Evolutionary conservation across 2,113 vertebrate genomes (phyloP).

Genomic region (Percopsis transmontana): DNA sequence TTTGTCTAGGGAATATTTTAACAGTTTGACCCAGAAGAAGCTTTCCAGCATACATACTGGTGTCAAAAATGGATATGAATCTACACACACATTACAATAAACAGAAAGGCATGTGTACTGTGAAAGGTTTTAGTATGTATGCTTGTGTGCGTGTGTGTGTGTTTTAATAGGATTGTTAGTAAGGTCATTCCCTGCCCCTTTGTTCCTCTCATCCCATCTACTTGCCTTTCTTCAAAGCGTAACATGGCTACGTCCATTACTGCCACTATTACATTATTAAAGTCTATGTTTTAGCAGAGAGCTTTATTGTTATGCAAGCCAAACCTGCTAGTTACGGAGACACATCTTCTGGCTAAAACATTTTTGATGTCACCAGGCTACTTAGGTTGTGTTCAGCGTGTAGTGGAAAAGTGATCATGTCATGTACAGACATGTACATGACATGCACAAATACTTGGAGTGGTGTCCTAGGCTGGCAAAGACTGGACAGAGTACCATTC

Average conservation of each 20-base stretch:
- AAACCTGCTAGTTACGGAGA: slow-evolving; percentile 8
- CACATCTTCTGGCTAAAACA: slow-evolving; percentile 17
- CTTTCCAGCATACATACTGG: slow-evolving; percentile 1
- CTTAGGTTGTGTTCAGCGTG: background rate
- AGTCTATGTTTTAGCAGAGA: background rate
- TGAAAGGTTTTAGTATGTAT: background rate
- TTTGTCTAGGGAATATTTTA: slow-evolving; percentile 34
- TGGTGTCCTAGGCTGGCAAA: slow-evolving; percentile 14
- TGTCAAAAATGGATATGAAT: background rate
- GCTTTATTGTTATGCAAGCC: slow-evolving; percentile 16
- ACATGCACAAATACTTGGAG: slow-evolving; percentile 30
- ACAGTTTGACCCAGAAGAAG: slow-evolving; percentile 25
- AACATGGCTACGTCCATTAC: too few species aligned
- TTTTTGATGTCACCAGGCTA: background rate
- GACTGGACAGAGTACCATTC: slow-evolving; percentile 14
- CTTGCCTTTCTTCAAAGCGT: too few species aligned
- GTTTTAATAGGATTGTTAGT: slow-evolving; percentile 6
- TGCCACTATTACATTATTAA: too few species aligned
- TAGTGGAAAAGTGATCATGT: background rate
- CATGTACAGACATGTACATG: slow-evolving; percentile 8
- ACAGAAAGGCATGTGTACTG: too few species aligned
- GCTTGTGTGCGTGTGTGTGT: too few species aligned
- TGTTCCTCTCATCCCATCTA: background rate
- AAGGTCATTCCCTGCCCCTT: slow-evolving; percentile 10
- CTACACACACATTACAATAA: background rate